A percentile compares a stretch with the other conserved stretches of the same genome.
phyloP scores from a whole-genome alignment of 2,888 invertebrate species.

The Clostera curtula region DNA sequence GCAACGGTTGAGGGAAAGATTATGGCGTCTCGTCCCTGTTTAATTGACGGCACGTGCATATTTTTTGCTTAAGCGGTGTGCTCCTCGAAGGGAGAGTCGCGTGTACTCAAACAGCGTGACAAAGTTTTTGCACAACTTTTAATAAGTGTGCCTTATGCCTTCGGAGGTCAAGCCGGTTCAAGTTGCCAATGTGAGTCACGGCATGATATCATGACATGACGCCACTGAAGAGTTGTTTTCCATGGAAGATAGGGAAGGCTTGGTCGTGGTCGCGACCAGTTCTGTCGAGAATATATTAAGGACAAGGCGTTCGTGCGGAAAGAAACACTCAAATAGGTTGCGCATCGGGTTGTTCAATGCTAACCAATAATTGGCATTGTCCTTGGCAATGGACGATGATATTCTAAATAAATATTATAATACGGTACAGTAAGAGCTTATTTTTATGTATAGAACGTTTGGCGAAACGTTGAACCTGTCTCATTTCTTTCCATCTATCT shows the following conservation, averaged over 20 bases:
- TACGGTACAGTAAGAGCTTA: constrained; percentile 8
- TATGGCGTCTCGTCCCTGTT: constrained; percentile 43
- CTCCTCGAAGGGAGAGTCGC: constrained; percentile 39
- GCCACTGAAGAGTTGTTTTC: constrained; percentile 42
- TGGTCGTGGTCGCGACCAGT: constrained; percentile 17
- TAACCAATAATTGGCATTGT: constrained; percentile 28
- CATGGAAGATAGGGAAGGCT: constrained; percentile 27
- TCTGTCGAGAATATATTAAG: constrained; percentile 20
- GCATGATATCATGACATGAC: constrained; percentile 57
- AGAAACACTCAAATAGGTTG: constrained; percentile 26
- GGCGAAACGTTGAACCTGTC: no score
- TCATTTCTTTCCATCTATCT: no score
- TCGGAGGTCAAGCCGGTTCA: constrained; percentile 57
- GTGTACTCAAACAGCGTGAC: constrained; percentile 40
- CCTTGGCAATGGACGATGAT: constrained; percentile 32
- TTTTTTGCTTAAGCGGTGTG: constrained; percentile 37
- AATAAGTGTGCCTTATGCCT: constrained; percentile 49
- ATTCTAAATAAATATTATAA: constrained; percentile 19
- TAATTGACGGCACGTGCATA: constrained; percentile 68
- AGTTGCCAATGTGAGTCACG: constrained; percentile 46
- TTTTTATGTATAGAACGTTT: no score
- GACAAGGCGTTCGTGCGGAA: constrained; percentile 29
- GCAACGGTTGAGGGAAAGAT: constrained; percentile 41
- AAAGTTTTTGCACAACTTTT: constrained; percentile 46
- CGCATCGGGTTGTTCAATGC: constrained; percentile 26